A percentile compares a stretch with the other conserved stretches of the same genome.
Conservation (phyloP, 2,113 vertebrate genomes). For the Salvelinus fontinalis region DNA sequence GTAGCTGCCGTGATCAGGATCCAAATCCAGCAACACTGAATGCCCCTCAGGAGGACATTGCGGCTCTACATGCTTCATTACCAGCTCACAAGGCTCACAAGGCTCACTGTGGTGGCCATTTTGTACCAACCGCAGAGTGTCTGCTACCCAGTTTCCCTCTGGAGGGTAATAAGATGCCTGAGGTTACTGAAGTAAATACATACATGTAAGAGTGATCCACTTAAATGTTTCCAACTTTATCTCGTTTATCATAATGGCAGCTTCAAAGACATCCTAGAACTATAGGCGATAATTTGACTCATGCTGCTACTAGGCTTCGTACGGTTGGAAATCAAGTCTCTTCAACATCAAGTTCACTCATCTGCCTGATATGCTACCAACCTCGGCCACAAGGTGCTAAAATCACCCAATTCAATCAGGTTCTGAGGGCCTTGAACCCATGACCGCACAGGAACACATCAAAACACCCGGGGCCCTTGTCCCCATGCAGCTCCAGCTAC, state of each 20-base stretch:
- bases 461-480: neutral
- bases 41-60: conserved; percentile 8
- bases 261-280: too few species aligned
- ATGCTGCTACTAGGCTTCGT: too few species aligned
- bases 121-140: neutral
- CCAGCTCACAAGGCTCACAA: conserved; percentile 6
- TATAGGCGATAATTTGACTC: too few species aligned
- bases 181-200: neutral
- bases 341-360: neutral
- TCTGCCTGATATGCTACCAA: neutral
- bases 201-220: neutral
- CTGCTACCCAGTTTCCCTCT: neutral
- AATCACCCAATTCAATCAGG: neutral
- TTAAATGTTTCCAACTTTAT: neutral
- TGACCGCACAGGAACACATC: neutral
- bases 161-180: neutral
- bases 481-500: neutral
- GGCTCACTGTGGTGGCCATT: conserved; percentile 5
- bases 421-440: neutral
- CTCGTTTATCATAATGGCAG: too few species aligned
- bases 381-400: neutral
- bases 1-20: conserved; percentile 39
- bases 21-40: conserved; percentile 31
- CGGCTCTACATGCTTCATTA: conserved; percentile 14
- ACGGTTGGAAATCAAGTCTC: neutral